Percentiles rank a stretch among this genome's conserved stretches.
phyloP scores from a whole-genome alignment of 2,888 invertebrate genomes.

The Brachynemurus nebulosus region DNA sequence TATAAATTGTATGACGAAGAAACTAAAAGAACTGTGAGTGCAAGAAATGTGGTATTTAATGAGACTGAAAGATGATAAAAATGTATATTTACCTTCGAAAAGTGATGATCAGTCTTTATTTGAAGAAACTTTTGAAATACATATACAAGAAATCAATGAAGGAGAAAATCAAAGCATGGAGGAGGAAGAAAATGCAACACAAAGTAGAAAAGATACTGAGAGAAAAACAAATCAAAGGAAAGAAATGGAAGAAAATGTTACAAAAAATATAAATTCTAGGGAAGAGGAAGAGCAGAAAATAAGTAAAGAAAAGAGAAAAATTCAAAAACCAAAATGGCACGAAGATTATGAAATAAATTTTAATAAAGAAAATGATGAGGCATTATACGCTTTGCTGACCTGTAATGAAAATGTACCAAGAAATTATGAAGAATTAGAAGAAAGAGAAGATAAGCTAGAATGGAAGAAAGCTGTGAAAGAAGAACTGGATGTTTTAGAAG shows the following conservation, averaged over 20 bases:
- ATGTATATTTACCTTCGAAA: too few relatives aligned
- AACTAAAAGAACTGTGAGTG: background rate
- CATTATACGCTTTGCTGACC: too few relatives aligned
- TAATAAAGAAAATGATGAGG: too few relatives aligned
- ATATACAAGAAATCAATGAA: too few relatives aligned
- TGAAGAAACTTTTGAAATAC: too few relatives aligned
- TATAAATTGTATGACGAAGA: background rate
- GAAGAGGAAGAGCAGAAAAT: conserved; percentile 6
- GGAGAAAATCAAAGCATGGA: conserved; percentile 2
- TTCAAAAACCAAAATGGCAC: too few relatives aligned
- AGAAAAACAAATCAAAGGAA: background rate
- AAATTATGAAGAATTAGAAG: too few relatives aligned
- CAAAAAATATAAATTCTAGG: background rate
- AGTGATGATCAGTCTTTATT: too few relatives aligned
- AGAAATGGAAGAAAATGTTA: background rate
- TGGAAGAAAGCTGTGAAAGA: background rate
- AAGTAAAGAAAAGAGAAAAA: conserved; percentile 6
- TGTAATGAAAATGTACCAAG: too few relatives aligned
- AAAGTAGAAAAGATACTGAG: conserved; percentile 6
- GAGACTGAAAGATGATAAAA: too few relatives aligned
- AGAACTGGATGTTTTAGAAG: background rate
- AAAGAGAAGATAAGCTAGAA: conserved; percentile 6
- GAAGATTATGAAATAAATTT: too few relatives aligned
- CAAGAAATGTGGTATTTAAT: conserved; percentile 9
- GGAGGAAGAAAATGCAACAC: background rate